These are phyloP conservation scores for Ptyas mucosa DNA, from an alignment of 2,113 vertebrate species.

Conservation along the genomic window DNA sequence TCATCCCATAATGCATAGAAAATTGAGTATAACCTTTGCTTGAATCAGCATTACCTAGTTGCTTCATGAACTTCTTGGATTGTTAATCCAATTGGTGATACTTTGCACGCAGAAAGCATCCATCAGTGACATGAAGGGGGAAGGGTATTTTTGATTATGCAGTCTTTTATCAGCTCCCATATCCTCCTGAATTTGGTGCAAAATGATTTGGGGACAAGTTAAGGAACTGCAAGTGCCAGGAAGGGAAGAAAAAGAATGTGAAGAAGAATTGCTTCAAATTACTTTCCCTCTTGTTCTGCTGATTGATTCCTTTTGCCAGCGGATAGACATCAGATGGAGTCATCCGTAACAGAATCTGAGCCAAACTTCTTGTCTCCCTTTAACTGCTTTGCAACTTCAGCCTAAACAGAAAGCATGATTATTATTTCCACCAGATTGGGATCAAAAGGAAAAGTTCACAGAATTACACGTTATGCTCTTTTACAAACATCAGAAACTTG, in stretches of 20 bases:
- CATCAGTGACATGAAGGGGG: neutral
- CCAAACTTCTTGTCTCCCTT: constrained; percentile 21
- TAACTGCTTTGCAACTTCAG: constrained; percentile 21
- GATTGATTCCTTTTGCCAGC: neutral
- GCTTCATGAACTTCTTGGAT: constrained; percentile 24
- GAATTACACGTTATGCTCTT: constrained; percentile 17
- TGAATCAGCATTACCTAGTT: neutral
- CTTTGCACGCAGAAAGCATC: neutral
- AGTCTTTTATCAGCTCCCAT: neutral
- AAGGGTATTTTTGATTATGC: neutral
- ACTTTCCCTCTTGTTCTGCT: neutral
- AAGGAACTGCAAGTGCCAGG: neutral
- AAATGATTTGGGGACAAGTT: neutral
- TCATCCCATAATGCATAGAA: neutral
- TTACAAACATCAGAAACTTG: neutral
- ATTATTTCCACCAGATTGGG: constrained; percentile 9
- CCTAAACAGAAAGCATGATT: constrained; percentile 32
- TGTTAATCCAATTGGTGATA: neutral
- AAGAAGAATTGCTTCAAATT: neutral
- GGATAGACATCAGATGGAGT: neutral
- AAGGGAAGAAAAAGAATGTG: neutral
- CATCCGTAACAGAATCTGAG: constrained; percentile 9
- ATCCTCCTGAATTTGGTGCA: neutral
- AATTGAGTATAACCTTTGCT: neutral
- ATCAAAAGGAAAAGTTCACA: constrained; percentile 29